Base-by-base conservation (phyloP, 2,888 invertebrate genomes). In the Lasioglossum villosulum region DNA sequence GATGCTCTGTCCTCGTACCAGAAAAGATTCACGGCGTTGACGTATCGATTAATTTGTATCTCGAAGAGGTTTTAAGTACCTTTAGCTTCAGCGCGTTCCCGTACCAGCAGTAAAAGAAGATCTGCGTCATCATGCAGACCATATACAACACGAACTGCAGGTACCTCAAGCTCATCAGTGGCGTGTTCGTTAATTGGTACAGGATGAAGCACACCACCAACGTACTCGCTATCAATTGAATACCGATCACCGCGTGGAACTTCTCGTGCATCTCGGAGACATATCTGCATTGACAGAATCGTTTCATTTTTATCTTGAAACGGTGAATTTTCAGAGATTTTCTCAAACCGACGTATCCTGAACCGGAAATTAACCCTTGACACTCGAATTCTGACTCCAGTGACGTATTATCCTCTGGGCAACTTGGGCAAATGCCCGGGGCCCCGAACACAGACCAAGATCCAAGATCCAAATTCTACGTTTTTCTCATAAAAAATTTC, bases 91-190 rank as follows among this genome's bases (percentile, higher is more conserved):
- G 70, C 52, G 86, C 86, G 37, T 91, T 88, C 0, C 90, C 91
- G 27, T 85, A 89, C 91, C 91, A 91, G 19, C 91, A 91, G 45
- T 91, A 91, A 16, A 89, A 75, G 42, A 90, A 90, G 1, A 90
- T 80, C 27, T 91, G 91, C 6, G 83, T 75, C 73, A 89, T 77
- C 87, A 90, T 86, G 39, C 87, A 91, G 16, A 23, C 63, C 42
- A 88, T 71, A 42, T 90, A 91, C 12, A 89, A 10, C 12, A 85
- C 72, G 23, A 87, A 76, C 19, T 83, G 75, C 52, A 87, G 23
- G 39, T 82, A 89, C 8, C 76, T 82, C 4, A 79, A 59, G 37
- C 30, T 86, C 14, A 80, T 37, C 0, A 75, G 37, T 34, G 68
- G 63, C 37, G 71, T 79, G 27, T 80, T 82, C 10, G 90, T 45